Percentiles rank a stretch among this genome's conserved stretches.
Conservation (phyloP, 2,888 invertebrate species). For the Deilephila porcellus region DNA sequence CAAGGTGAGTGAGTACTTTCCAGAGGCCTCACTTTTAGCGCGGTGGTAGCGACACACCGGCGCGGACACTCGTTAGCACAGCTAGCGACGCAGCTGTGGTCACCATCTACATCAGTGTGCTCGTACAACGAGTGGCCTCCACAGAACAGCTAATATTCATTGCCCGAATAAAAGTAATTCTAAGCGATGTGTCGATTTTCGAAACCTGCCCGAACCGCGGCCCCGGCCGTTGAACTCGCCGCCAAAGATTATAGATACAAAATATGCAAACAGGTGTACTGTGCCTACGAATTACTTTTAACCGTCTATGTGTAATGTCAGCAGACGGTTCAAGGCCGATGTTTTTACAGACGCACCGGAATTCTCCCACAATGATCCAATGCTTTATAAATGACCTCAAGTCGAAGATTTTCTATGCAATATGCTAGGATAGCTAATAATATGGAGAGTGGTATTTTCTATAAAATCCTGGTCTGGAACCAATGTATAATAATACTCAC, state of each 20-base stretch:
- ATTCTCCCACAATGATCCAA: neutral
- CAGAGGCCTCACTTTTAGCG: conserved; percentile 16
- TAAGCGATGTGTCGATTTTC: conserved; percentile 38
- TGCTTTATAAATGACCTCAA: neutral
- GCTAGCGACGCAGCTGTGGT: too few species aligned
- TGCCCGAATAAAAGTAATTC: conserved; percentile 25
- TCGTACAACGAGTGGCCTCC: neutral
- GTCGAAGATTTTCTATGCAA: neutral
- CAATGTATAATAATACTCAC: too few species aligned
- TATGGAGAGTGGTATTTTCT: too few species aligned
- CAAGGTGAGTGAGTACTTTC: conserved; percentile 20
- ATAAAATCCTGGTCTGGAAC: too few species aligned
- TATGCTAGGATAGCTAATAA: too few species aligned
- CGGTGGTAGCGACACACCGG: too few species aligned
- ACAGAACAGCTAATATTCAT: conserved; percentile 4
- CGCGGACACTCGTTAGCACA: too few species aligned
- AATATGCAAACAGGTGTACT: conserved; percentile 43
- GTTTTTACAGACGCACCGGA: neutral
- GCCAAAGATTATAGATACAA: conserved; percentile 57
- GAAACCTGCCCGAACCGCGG: conserved; percentile 56
- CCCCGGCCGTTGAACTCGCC: conserved; percentile 64
- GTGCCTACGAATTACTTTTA: conserved; percentile 26
- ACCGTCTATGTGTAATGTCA: conserved; percentile 18
- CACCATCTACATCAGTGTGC: too few species aligned
- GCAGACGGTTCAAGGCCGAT: neutral